Base-by-base conservation (phyloP, 2,113 vertebrate genomes). In the Tenrec ecaudatus region DNA sequence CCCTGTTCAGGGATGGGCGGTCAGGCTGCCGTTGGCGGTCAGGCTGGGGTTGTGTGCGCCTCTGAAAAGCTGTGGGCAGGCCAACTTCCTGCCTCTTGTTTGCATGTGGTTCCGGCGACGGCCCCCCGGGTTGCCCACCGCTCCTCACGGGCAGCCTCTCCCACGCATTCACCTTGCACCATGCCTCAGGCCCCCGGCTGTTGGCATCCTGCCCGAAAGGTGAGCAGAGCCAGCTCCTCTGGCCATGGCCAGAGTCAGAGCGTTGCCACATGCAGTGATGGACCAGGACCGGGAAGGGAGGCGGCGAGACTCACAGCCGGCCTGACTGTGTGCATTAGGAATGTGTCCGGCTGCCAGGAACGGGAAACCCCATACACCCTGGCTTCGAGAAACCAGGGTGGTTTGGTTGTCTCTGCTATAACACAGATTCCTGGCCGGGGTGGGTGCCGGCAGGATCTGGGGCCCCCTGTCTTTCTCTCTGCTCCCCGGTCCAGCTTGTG, bases 71-170 rank as follows among this genome's bases (percentile, higher is more conserved):
- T 29, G 6, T 40, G 31, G 6, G 47, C 2, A 1, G 8, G 27
- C 19, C 0, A 2, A 15, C 15, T 11, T 1, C 4, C 1, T 5
- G 25, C 78, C 22, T 19, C 66, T 20, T 12, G 77, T 25, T 71
- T 5, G 5, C n/a, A 1, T 22, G 1, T 1, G 19, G 17, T n/a
- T 36, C 31, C 57, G 16, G 0, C 33, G 62, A 31, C 0, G 0
- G 38, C 9, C 3, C 2, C 31, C 6, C 9, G n/a, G 1, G 0
- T 76, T 62, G 40, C 19, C 29, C n/a, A 20, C 75, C 43, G n/a
- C 14, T 19, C 80, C 33, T 11, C 27, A 25, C n/a, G 1, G 23
- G 8, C 36, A 2, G 77, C 89, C 31, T 1, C 38, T 22, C 40
- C 82, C 31, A 23, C 20, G 77, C 36, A 19, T 20, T 82, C 76